phyloP scores from a whole-genome alignment of 2,113 vertebrate genomes.

The Theropithecus gelada region DNA sequence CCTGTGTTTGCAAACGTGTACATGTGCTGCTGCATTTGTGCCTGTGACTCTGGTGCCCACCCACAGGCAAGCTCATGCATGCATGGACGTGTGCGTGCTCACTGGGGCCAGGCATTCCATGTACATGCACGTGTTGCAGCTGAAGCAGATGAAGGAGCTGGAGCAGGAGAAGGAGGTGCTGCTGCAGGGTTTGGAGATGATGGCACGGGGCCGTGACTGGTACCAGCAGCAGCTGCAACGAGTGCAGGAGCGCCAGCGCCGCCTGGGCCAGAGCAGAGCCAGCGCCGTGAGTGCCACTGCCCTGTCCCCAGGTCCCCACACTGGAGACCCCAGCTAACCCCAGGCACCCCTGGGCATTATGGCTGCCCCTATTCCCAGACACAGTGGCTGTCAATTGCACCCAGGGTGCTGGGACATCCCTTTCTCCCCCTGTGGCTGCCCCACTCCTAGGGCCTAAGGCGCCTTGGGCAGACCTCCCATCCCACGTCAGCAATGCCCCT shows the following conservation, averaged over 20 bases:
- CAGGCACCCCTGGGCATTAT: not conserved
- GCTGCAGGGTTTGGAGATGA: slow-evolving; percentile 93
- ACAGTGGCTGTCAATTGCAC: not conserved
- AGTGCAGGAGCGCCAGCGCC: slow-evolving; percentile 91
- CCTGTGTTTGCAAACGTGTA: not conserved
- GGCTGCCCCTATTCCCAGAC: not conserved
- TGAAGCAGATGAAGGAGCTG: slow-evolving; percentile 95
- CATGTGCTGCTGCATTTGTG: rapidly evolving
- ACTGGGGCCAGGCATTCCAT: rapidly evolving
- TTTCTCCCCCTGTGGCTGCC: not conserved
- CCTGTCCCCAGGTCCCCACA: not conserved
- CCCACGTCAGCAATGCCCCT: not conserved
- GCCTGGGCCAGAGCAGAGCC: slow-evolving; percentile 86
- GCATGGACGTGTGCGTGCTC: rapidly evolving
- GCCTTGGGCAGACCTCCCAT: not conserved
- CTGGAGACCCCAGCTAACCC: not conserved
- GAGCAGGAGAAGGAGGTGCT: slow-evolving; percentile 95
- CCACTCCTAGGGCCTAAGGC: rapidly evolving
- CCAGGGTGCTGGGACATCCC: not conserved
- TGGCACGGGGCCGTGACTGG: slow-evolving; percentile 92
- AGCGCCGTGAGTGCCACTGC: slow-evolving; percentile 82
- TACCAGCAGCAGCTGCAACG: slow-evolving; percentile 93
- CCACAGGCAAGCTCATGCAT: rapidly evolving
- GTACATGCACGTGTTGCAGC: slow-evolving; percentile 77
- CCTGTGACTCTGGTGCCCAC: rapidly evolving